phyloP scores from a whole-genome alignment of 2,113 vertebrate species.

The Cairina moschata region DNA sequence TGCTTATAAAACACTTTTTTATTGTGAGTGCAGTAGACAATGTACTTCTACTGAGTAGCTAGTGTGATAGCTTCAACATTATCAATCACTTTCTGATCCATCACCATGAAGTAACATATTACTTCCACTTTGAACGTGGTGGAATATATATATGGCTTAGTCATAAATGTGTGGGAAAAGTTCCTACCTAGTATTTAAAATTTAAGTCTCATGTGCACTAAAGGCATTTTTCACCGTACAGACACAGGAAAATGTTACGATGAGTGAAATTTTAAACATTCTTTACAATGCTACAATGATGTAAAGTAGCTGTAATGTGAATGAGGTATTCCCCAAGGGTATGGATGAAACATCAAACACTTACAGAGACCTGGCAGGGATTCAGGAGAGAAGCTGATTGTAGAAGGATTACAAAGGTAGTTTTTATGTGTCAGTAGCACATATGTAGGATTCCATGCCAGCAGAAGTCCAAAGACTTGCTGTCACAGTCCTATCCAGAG shows the following conservation, averaged over 20 bases:
- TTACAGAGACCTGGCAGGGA: neutral
- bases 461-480: neutral
- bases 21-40: neutral
- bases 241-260: neutral
- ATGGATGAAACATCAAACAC: conserved; percentile 10
- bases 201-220: neutral
- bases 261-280: neutral
- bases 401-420: neutral
- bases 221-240: neutral
- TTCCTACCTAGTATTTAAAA: neutral
- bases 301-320: neutral
- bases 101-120: neutral
- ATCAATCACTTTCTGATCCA: neutral
- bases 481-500: neutral
- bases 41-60: neutral
- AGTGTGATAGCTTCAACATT: neutral
- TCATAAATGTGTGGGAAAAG: neutral
- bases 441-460: neutral
- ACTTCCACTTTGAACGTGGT: neutral
- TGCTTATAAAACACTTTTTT: neutral
- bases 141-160: neutral
- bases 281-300: neutral
- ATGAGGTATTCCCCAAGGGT: neutral
- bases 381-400: neutral
- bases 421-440: neutral